A percentile compares a stretch with the other conserved stretches of the same genome.
phyloP scores from a whole-genome alignment of 2,888 invertebrate species.

The Clepsis dumicolana region DNA sequence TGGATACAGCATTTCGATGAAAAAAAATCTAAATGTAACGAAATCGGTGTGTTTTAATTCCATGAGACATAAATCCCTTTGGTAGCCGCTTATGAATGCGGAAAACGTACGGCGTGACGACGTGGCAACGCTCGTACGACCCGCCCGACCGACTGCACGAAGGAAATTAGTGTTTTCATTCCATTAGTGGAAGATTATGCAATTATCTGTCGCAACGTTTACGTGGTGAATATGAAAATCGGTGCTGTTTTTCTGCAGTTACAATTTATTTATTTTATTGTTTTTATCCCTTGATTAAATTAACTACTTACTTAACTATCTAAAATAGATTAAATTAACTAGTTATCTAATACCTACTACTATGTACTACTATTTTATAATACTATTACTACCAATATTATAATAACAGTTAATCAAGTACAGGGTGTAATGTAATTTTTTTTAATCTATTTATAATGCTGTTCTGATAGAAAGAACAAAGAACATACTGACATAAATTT shows the following conservation, averaged over 20 bases:
- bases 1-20: not conserved
- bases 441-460: too few relatives aligned
- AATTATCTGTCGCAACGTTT: slow-evolving; percentile 45
- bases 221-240: slow-evolving; percentile 39
- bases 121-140: slow-evolving; percentile 42
- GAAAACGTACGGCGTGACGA: slow-evolving; percentile 44
- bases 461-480: too few relatives aligned
- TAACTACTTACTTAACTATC: not conserved
- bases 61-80: slow-evolving; percentile 25
- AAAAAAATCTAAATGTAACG: not conserved
- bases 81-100: slow-evolving; percentile 45
- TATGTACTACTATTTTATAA: too few relatives aligned
- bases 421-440: too few relatives aligned
- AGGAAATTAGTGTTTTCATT: slow-evolving; percentile 53
- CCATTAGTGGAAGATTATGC: slow-evolving; percentile 50
- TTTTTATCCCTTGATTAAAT: not conserved
- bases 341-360: too few relatives aligned
- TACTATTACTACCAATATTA: too few relatives aligned
- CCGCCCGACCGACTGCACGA: slow-evolving; percentile 37
- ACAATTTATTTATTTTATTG: slow-evolving; percentile 1
- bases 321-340: too few relatives aligned
- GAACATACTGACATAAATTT: too few relatives aligned
- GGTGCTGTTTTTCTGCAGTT: slow-evolving; percentile 14
- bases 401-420: too few relatives aligned
- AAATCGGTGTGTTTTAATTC: slow-evolving; percentile 20